Evolutionary conservation across 2,797 vertebrate genomes (phyloP).

Genomic region (Ibycter americanus): DNA sequence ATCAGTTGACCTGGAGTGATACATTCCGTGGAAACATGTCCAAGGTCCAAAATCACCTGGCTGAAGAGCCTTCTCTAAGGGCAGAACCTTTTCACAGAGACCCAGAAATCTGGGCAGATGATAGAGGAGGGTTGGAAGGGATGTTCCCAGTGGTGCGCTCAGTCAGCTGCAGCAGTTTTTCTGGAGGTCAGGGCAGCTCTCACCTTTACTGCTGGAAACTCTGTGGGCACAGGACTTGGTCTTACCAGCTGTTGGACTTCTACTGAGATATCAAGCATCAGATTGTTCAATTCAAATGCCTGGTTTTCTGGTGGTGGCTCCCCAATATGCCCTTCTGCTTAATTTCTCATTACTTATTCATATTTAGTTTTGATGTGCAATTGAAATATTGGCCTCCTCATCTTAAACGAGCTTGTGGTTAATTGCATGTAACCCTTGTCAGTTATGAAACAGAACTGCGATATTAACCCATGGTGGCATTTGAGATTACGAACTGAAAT

Average conservation of each 20-base stretch:
- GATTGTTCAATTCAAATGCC: not conserved
- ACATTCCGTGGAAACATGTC: not conserved
- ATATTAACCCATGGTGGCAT: not conserved
- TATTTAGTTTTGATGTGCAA: not conserved
- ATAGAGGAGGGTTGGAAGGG: not conserved
- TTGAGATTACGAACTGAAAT: not conserved
- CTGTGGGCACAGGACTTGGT: not conserved
- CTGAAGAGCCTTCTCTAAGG: not conserved
- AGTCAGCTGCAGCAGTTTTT: not conserved
- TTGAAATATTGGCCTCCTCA: not conserved
- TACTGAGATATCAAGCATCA: not conserved
- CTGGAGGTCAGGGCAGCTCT: not conserved
- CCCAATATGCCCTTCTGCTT: not conserved
- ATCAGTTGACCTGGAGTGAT: accelerated
- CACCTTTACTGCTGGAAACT: not conserved
- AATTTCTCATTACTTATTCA: not conserved
- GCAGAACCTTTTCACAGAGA: not conserved
- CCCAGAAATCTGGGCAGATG: not conserved
- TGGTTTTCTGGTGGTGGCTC: not conserved
- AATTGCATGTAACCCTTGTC: not conserved
- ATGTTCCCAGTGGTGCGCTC: not conserved
- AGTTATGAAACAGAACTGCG: not conserved
- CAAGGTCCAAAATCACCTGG: not conserved
- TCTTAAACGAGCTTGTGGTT: not conserved
- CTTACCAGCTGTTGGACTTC: not conserved